phyloP scores from a whole-genome alignment of 2,888 invertebrate species.

The Eilema griseolum region DNA sequence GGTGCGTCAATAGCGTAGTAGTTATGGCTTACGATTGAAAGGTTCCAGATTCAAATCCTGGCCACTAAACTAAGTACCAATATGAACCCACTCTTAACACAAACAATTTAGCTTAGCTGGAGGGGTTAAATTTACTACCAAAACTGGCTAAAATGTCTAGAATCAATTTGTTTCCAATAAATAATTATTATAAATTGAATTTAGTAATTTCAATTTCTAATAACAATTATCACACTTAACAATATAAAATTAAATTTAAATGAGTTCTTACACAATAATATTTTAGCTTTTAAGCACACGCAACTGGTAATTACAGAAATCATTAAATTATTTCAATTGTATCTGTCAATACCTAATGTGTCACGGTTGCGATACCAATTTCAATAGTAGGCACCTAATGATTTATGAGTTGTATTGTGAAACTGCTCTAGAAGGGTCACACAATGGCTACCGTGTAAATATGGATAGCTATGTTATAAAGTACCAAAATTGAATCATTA shows the following conservation, averaged over 20 bases:
- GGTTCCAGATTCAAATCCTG: no score
- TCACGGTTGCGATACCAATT: slow-evolving; percentile 36
- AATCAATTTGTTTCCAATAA: background rate
- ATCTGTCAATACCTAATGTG: slow-evolving; percentile 30
- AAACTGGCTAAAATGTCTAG: no score
- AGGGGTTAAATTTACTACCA: no score
- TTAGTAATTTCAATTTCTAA: background rate
- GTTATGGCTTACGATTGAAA: no score
- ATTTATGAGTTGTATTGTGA: slow-evolving; percentile 33
- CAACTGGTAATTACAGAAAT: slow-evolving; percentile 31
- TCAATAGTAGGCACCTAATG: slow-evolving; percentile 20
- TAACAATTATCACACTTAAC: background rate
- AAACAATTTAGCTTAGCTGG: no score
- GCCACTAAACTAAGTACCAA: no score
- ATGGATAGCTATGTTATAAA: background rate
- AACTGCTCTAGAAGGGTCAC: slow-evolving; percentile 24
- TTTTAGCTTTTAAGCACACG: slow-evolving; percentile 13
- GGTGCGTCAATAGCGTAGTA: no score
- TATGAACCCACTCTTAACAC: no score
- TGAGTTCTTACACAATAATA: slow-evolving; percentile 8
- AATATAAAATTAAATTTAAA: slow-evolving; percentile 1
- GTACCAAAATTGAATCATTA: background rate
- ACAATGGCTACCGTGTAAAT: background rate
- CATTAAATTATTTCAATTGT: slow-evolving; percentile 37
- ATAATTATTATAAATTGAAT: background rate